Conservation (phyloP, 2,797 vertebrate species). For the Ctenochaetus hawaiiensis region DNA sequence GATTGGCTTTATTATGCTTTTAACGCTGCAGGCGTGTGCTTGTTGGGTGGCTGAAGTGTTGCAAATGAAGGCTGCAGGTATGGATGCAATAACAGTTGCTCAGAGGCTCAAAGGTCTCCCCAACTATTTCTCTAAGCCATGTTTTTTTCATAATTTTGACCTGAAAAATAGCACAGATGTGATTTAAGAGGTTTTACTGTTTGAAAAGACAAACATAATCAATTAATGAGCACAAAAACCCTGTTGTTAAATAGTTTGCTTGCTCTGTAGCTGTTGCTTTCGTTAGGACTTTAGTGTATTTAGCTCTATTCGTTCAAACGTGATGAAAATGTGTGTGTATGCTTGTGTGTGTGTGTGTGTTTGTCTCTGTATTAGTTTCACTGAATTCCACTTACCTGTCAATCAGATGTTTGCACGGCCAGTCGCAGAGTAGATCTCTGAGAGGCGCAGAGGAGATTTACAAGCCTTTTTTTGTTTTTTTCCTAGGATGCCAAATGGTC, state of each 20-base stretch:
- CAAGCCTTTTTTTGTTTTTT: constrained; percentile 5
- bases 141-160: constrained; percentile 67
- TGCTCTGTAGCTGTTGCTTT: constrained; percentile 71
- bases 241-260: constrained; percentile 68
- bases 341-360: constrained; percentile 54
- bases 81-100: constrained; percentile 52
- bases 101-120: constrained; percentile 53
- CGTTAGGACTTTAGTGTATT: constrained; percentile 55
- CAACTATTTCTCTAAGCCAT: constrained; percentile 59
- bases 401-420: constrained; percentile 73
- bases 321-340: constrained; percentile 61
- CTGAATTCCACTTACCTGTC: constrained; percentile 51
- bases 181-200: constrained; percentile 53
- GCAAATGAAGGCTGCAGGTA: constrained; percentile 46
- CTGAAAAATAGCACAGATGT: constrained; percentile 57
- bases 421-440: constrained; percentile 55
- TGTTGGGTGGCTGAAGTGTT: constrained; percentile 30
- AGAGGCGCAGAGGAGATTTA: constrained; percentile 40
- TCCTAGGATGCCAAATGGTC: constrained; percentile 15
- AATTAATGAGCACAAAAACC: constrained; percentile 73
- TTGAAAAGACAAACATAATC: constrained; percentile 52
- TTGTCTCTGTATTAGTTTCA: constrained; percentile 67
- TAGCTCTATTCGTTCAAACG: constrained; percentile 63
- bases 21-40: constrained; percentile 53
- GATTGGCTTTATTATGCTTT: constrained; percentile 59